Base-by-base conservation (phyloP, 2,888 invertebrate genomes). In the Galeopsomyia nigrocyanea region DNA sequence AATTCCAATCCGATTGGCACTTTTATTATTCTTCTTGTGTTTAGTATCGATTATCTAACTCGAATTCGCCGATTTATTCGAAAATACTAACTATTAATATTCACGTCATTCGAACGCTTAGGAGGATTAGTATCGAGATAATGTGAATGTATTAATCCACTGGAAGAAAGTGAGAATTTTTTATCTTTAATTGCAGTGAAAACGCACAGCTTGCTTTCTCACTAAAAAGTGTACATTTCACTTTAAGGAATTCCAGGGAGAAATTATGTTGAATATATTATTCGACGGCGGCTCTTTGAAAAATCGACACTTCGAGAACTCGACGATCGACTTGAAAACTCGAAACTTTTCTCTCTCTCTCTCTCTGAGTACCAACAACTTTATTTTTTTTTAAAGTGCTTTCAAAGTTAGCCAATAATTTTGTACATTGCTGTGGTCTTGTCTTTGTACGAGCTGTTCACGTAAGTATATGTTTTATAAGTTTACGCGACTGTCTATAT, bases 181-280 rank as follows among this genome's bases (percentile, higher is more conserved):
- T 60, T 71, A 63, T 69, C 56, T 26, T 2, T 46, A 46, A 64
- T 65, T 50, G 49, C 66, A 62, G 66, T 58, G 56, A 71, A 71
- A 71, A 66, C 71, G 62, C 39, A 1, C 39, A 39, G 17, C 61
- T 56, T 58, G 56, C 66, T 71, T 71, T 66, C 72, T 57, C 72
- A 57, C 60, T 68, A 68, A 63, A n/a, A 21, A 63, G 57, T 57
- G 63, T 26, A 46, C 57, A 67, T 72, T 72, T 68, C 63, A 72
- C 67, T 57, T 58, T 14, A 53, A 62, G 58, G 67, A 63, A 72
- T 72, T 58, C 5, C 17, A 57, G 51, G 53, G 63, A 63, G 69
- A 70, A 70, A 64, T 58, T 70, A 57, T 70, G 63, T 26, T 21
- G 69, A 69, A 69, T 69, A 69, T 39, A 69, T 69, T 57, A 68